Conservation (phyloP, 2,797 vertebrate species). For the Tamandua tetradactyla region DNA sequence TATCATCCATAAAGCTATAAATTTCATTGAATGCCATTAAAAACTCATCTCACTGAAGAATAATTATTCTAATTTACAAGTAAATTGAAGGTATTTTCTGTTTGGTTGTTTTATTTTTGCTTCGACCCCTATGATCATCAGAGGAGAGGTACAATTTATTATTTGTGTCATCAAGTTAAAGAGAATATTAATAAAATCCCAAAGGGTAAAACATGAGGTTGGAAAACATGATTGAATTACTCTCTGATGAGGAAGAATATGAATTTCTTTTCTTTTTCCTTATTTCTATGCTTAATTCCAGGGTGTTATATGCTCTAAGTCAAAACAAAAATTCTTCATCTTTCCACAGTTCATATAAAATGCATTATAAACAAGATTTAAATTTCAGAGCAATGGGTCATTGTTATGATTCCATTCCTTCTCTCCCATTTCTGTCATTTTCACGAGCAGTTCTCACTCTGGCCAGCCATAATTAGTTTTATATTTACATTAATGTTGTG, state of each 20-base stretch:
- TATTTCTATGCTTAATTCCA: constrained; percentile 28
- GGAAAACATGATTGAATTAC: constrained; percentile 27
- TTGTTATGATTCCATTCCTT: background rate
- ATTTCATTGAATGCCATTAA: background rate
- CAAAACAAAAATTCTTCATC: background rate
- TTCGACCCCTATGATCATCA: too few relatives aligned
- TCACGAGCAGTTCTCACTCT: background rate
- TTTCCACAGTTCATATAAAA: constrained; percentile 21
- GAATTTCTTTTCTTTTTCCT: background rate
- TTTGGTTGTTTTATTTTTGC: background rate
- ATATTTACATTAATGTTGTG: too few relatives aligned
- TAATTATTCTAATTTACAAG: background rate
- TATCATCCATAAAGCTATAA: background rate
- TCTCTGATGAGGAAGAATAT: constrained; percentile 28
- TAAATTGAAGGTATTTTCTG: background rate
- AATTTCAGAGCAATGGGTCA: constrained; percentile 32
- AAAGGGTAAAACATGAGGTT: background rate
- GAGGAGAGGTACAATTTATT: background rate
- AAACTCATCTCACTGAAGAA: background rate
- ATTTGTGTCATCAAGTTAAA: constrained; percentile 43
- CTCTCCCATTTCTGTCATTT: background rate
- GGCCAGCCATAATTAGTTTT: background rate
- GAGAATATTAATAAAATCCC: constrained; percentile 26
- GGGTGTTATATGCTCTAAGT: background rate
- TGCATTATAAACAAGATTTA: constrained; percentile 2